Percentiles rank a stretch among this genome's conserved stretches.
Conservation (phyloP, 2,113 vertebrate genomes). For the Lophura nycthemera region DNA sequence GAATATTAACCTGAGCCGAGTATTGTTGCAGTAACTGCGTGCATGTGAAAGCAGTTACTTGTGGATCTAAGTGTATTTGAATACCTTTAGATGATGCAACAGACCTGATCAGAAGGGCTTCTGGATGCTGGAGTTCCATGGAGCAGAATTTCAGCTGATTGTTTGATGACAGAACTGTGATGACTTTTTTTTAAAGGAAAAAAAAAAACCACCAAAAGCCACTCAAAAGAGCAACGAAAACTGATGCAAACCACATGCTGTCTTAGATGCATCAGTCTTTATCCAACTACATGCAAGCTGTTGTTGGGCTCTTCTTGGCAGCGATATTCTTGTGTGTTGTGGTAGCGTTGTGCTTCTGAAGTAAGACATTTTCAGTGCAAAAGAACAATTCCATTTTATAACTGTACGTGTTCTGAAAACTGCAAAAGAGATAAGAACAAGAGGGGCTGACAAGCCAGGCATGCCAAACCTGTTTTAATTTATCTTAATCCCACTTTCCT, state of each 20-base stretch:
- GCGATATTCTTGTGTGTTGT: neutral
- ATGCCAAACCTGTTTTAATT: constrained; percentile 73
- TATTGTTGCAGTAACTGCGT: neutral
- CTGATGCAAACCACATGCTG: neutral
- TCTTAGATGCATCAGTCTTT: neutral
- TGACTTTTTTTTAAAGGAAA: neutral
- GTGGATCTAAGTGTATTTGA: neutral
- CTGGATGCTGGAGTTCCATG: neutral
- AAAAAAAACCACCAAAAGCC: neutral
- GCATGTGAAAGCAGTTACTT: neutral
- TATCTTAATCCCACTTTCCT: constrained; percentile 76
- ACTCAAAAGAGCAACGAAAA: neutral
- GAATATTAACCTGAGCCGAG: neutral
- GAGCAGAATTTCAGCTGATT: neutral
- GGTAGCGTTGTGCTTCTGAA: neutral
- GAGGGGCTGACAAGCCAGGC: constrained; percentile 22
- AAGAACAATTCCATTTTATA: neutral
- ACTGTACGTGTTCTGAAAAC: constrained; percentile 16
- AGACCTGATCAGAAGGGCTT: neutral
- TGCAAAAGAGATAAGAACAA: constrained; percentile 43
- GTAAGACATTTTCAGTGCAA: neutral
- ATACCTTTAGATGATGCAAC: neutral
- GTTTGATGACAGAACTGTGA: neutral
- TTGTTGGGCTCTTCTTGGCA: neutral
- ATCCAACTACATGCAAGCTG: neutral